A percentile compares a stretch with the other conserved stretches of the same genome.
Conservation (phyloP, 2,888 invertebrate species). For the Asteroscopus sphinx region DNA sequence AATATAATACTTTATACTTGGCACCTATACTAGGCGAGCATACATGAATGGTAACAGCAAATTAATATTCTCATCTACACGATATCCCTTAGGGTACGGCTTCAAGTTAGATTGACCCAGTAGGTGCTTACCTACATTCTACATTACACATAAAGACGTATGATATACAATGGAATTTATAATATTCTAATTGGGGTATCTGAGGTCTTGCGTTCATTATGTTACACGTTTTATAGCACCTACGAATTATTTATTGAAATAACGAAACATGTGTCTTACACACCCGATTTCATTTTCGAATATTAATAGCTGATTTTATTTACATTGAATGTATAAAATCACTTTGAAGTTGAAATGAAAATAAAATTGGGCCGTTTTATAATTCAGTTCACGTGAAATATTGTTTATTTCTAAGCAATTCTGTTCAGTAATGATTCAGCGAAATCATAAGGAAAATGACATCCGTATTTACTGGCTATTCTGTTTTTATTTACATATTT, state of each 20-base stretch:
- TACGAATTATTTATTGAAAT: slow-evolving; percentile 40
- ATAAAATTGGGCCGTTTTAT: slow-evolving; percentile 20
- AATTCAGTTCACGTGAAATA: slow-evolving; percentile 27
- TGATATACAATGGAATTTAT: too few species aligned
- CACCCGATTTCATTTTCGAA: slow-evolving; percentile 23
- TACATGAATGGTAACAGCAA: slow-evolving; percentile 17
- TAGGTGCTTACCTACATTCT: slow-evolving; percentile 4
- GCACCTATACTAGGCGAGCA: slow-evolving; percentile 13
- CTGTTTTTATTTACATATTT: slow-evolving; percentile 28
- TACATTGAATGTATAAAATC: slow-evolving; percentile 17
- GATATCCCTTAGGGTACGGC: slow-evolving; percentile 12
- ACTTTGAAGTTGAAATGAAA: slow-evolving; percentile 39
- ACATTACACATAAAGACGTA: too few species aligned
- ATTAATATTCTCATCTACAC: slow-evolving; percentile 34
- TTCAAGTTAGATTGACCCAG: slow-evolving; percentile 31
- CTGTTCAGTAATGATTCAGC: slow-evolving; percentile 24
- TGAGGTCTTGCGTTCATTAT: too few species aligned
- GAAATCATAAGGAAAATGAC: slow-evolving; percentile 31
- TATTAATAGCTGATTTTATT: slow-evolving; percentile 17
- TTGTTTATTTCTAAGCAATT: slow-evolving; percentile 34
- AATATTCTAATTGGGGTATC: too few species aligned
- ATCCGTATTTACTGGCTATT: slow-evolving; percentile 11
- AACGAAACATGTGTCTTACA: not conserved
- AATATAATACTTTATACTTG: slow-evolving; percentile 7
- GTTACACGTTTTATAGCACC: too few species aligned